These are phyloP conservation scores for Prenolepis imparis DNA, from an alignment of 2,888 invertebrate genomes.

Conservation along the genomic window DNA sequence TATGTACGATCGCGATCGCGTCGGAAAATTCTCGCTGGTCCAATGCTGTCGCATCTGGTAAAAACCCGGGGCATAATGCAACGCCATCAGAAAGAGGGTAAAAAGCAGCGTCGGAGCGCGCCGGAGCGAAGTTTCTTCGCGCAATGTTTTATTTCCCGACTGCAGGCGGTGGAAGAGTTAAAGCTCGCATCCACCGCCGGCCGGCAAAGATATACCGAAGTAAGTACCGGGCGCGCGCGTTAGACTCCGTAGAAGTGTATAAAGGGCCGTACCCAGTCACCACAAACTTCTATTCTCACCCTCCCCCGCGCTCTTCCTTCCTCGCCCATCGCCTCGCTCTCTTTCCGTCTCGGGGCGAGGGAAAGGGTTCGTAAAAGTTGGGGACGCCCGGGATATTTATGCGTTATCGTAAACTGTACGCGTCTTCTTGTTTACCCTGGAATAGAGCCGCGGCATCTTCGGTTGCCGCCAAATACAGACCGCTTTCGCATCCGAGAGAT, in stretches of 20 bases:
- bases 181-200: constrained; percentile 68
- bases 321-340: background rate
- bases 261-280: constrained; percentile 76
- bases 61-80: constrained; percentile 54
- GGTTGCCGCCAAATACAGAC: constrained; percentile 48
- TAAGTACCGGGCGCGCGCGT: constrained; percentile 76
- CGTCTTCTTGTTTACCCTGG: constrained; percentile 78
- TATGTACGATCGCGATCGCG: constrained; percentile 4
- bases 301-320: constrained; percentile 36
- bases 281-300: constrained; percentile 75
- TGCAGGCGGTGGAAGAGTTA: constrained; percentile 80
- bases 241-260: constrained; percentile 78
- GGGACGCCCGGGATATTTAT: constrained; percentile 83
- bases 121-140: constrained; percentile 76
- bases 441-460: constrained; percentile 64
- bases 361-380: constrained; percentile 83
- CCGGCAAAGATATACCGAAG: constrained; percentile 73
- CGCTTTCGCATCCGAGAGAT: constrained; percentile 28
- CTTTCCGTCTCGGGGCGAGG: constrained; percentile 60
- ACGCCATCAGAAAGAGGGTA: constrained; percentile 38
- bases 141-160: constrained; percentile 79
- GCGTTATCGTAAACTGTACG: constrained; percentile 82
- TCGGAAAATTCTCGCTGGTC: constrained; percentile 23
- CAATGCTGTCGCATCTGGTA: constrained; percentile 61
- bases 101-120: constrained; percentile 64